Evolutionary conservation across 2,113 vertebrate species (phyloP).

Genomic region (Suricata suricatta): DNA sequence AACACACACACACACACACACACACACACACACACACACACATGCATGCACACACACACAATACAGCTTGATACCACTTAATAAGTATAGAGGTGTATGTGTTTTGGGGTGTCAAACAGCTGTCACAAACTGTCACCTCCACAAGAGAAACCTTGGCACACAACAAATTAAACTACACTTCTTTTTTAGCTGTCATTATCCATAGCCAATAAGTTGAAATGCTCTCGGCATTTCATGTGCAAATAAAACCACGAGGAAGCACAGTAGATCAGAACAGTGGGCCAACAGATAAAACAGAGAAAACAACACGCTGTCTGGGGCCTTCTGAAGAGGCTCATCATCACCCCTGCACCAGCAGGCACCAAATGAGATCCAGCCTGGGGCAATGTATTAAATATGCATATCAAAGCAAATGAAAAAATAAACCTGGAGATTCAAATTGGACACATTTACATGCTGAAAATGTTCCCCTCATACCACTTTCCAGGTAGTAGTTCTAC

Average conservation of each 20-base stretch:
- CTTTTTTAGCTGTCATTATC: slow-evolving; percentile 88
- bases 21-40: background rate
- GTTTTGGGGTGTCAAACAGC: slow-evolving; percentile 88
- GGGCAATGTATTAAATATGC: slow-evolving; percentile 98
- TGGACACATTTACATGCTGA: slow-evolving; percentile 91
- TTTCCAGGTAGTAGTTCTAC: slow-evolving; percentile 78
- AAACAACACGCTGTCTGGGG: slow-evolving; percentile 89
- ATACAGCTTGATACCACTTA: slow-evolving; percentile 79
- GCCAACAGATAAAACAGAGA: slow-evolving; percentile 90
- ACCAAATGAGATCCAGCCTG: slow-evolving; percentile 96
- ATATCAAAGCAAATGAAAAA: slow-evolving; percentile 98
- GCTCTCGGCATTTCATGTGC: slow-evolving; percentile 91
- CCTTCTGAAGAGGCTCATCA: slow-evolving; percentile 93
- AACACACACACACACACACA: slow-evolving; percentile 33
- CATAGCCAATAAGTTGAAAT: slow-evolving; percentile 87
- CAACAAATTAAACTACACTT: slow-evolving; percentile 87
- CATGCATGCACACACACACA: slow-evolving; percentile 37
- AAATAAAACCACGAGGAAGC: slow-evolving; percentile 92
- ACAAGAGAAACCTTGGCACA: slow-evolving; percentile 84
- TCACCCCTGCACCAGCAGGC: slow-evolving; percentile 92
- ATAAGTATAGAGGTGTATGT: slow-evolving; percentile 84
- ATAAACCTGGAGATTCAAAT: slow-evolving; percentile 92
- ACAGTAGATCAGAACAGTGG: slow-evolving; percentile 85
- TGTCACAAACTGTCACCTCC: slow-evolving; percentile 88
- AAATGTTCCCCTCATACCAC: slow-evolving; percentile 74